phyloP scores from a whole-genome alignment of 2,888 invertebrate species.

The Andrena hattorfiana region DNA sequence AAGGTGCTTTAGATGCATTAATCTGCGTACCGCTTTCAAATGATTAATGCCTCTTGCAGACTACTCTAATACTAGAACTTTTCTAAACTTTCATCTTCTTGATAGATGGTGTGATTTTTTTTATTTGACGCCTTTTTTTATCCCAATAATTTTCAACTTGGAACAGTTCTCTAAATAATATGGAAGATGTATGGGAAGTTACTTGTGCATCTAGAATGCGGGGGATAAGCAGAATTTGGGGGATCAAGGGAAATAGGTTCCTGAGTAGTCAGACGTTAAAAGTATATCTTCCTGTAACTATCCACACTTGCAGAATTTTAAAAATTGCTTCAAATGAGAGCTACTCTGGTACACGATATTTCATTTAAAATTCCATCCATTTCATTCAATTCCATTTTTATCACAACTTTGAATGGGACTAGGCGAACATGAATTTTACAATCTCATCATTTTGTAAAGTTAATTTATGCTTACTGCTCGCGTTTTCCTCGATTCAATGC shows the following conservation, averaged over 20 bases:
- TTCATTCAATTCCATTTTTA: too few relatives aligned
- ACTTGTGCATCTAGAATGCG: too few relatives aligned
- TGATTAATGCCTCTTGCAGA: background rate
- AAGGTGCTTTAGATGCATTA: background rate
- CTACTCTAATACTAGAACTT: background rate
- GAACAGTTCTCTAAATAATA: too few relatives aligned
- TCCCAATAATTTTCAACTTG: too few relatives aligned
- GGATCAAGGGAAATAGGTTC: background rate
- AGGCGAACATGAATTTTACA: background rate
- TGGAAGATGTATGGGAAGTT: too few relatives aligned
- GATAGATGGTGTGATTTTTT: background rate
- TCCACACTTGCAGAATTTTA: background rate
- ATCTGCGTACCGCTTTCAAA: background rate
- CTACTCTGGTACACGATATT: too few relatives aligned
- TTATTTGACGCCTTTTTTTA: too few relatives aligned
- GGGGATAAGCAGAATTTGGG: background rate
- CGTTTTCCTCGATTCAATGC: conserved; percentile 15
- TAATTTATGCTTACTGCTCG: background rate
- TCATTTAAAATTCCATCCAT: too few relatives aligned
- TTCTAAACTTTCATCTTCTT: background rate
- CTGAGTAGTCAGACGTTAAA: background rate
- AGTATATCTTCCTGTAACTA: too few relatives aligned
- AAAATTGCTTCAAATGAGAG: too few relatives aligned
- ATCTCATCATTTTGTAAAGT: background rate
- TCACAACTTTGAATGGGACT: background rate